Evolutionary conservation across 2,113 vertebrate genomes (phyloP).

Genomic region (Sula dactylatra): DNA sequence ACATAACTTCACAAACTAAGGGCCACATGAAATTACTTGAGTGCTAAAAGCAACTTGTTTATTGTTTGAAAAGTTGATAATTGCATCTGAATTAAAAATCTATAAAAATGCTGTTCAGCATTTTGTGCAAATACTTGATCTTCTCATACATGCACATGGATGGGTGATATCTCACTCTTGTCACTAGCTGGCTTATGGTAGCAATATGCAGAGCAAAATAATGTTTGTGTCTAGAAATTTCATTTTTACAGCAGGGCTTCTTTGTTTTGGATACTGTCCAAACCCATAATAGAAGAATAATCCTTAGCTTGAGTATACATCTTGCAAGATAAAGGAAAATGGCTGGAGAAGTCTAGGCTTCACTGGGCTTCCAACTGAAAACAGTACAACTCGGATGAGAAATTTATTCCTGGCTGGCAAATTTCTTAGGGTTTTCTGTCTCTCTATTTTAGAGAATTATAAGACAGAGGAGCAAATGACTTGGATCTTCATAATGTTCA

Average conservation of each 20-base stretch:
- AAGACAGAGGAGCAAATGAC: background rate
- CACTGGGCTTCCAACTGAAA: background rate
- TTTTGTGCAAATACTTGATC: background rate
- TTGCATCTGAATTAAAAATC: background rate
- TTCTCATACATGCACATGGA: rapidly evolving
- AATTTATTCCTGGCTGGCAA: background rate
- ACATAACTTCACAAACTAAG: background rate
- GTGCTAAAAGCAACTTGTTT: background rate
- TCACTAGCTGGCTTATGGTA: background rate
- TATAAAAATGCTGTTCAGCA: background rate
- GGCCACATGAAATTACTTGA: background rate
- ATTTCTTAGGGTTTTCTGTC: background rate
- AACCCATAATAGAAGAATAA: background rate
- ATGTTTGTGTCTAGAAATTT: background rate
- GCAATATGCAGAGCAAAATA: background rate
- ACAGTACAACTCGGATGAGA: background rate
- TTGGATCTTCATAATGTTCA: background rate
- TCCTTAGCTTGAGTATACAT: background rate
- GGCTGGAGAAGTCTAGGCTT: background rate
- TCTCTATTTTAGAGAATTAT: background rate
- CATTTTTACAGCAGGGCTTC: background rate
- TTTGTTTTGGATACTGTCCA: background rate
- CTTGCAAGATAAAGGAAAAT: background rate
- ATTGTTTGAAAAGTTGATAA: background rate
- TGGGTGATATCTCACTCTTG: background rate